Percentiles rank a stretch among this genome's conserved stretches.
Evolutionary conservation across 37 sponge, comb jelly and placozoan genomes (phyloP).

Genomic region (Spongilla lacustris): DNA sequence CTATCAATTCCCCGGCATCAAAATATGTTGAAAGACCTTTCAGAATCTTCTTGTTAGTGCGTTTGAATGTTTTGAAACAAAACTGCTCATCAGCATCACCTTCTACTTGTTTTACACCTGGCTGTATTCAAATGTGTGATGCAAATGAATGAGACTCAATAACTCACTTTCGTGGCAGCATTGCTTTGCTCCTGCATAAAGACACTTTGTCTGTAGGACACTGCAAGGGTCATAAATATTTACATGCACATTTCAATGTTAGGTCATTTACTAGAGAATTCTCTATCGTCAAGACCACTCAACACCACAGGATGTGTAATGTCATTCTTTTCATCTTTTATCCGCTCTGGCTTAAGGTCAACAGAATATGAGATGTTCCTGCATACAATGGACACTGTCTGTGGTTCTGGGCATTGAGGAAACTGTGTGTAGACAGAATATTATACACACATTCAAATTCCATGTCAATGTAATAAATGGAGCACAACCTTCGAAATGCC

Average conservation of each 20-base stretch:
- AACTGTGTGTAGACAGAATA: neutral
- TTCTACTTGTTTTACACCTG: neutral
- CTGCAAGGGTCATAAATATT: neutral
- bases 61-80: neutral
- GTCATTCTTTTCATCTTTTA: neutral
- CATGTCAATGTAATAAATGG: neutral
- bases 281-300: neutral
- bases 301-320: neutral
- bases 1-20: constrained; percentile 85
- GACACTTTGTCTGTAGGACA: neutral
- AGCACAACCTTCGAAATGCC: neutral
- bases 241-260: neutral
- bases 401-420: neutral
- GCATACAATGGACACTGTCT: constrained; percentile 14
- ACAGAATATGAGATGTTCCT: constrained; percentile 21
- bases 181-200: neutral
- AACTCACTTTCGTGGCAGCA: neutral
- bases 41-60: constrained; percentile 54
- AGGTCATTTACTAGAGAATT: neutral
- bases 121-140: neutral
- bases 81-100: neutral
- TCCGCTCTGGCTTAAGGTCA: neutral
- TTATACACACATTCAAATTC: neutral
- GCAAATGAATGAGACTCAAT: no score
- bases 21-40: constrained; percentile 77